These are phyloP conservation scores for Antheraea assamensis DNA, from an alignment of 2,888 invertebrate genomes.

Conservation along the genomic window DNA sequence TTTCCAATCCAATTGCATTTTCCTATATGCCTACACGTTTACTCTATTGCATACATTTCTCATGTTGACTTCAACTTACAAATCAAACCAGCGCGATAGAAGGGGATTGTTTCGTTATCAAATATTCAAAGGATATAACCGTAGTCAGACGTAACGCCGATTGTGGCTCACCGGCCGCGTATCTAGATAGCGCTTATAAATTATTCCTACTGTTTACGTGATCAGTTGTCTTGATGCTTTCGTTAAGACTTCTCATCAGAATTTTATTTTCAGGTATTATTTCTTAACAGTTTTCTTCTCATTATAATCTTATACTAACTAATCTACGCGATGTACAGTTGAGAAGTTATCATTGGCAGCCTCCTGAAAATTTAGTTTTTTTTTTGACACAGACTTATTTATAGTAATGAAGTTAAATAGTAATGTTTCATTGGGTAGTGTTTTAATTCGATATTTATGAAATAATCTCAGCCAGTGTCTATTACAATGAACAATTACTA, in stretches of 20 bases:
- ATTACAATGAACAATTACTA: too few species aligned
- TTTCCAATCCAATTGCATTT: not conserved
- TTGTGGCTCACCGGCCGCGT: slow-evolving; percentile 3
- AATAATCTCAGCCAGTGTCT: too few species aligned
- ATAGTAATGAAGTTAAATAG: too few species aligned
- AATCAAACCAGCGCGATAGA: slow-evolving; percentile 23
- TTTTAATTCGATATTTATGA: too few species aligned
- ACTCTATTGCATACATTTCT: slow-evolving; percentile 13
- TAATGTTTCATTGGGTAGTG: too few species aligned
- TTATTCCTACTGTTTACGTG: slow-evolving; percentile 18
- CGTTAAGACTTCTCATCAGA: not conserved
- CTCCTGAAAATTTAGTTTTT: too few species aligned
- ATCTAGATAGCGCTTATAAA: slow-evolving; percentile 16
- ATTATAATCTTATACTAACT: too few species aligned
- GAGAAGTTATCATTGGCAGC: too few species aligned
- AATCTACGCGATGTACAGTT: too few species aligned
- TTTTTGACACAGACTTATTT: too few species aligned
- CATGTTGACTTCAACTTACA: slow-evolving; percentile 19
- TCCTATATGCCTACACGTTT: not conserved
- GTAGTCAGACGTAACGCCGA: slow-evolving; percentile 13
- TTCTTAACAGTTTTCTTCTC: not conserved
- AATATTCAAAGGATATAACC: slow-evolving; percentile 23
- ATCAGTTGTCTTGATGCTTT: not conserved
- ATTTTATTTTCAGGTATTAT: not conserved
- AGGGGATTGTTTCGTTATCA: slow-evolving; percentile 18